Evolutionary conservation across 2,113 vertebrate species (phyloP).

Genomic region (Tinamus guttatus): DNA sequence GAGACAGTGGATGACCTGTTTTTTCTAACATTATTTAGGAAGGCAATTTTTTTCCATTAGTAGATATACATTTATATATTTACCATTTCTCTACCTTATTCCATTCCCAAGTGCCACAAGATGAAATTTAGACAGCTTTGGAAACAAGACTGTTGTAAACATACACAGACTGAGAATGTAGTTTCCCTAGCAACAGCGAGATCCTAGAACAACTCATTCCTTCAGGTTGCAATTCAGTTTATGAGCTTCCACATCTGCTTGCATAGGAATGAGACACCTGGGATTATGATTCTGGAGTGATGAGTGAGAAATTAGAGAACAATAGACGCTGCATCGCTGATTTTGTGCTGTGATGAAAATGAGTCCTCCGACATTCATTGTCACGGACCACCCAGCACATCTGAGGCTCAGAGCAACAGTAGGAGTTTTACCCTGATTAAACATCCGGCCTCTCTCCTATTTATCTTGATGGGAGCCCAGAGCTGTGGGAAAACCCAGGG

Average conservation of each 20-base stretch:
- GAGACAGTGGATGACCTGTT: neutral
- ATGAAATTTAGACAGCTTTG: constrained; percentile 40
- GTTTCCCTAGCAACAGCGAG: constrained; percentile 75
- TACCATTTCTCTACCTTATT: neutral
- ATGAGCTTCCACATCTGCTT: constrained; percentile 67
- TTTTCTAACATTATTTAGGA: neutral
- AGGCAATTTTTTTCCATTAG: neutral
- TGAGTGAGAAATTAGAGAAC: constrained; percentile 59
- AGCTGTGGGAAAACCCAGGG: neutral
- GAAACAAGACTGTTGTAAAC: constrained; percentile 37
- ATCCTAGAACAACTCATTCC: constrained; percentile 30
- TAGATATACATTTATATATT: neutral
- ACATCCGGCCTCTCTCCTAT: neutral
- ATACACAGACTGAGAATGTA: constrained; percentile 18
- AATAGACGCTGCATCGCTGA: constrained; percentile 47
- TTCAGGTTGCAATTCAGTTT: constrained; percentile 73
- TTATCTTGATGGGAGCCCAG: neutral
- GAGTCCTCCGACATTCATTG: neutral
- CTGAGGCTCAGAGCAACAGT: neutral
- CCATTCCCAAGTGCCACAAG: neutral
- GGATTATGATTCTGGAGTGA: constrained; percentile 57
- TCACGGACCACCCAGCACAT: neutral
- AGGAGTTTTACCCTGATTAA: neutral
- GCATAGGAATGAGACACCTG: constrained; percentile 67
- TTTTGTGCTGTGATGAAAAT: constrained; percentile 50